A percentile compares a stretch with the other conserved stretches of the same genome.
phyloP scores from a whole-genome alignment of 2,888 invertebrate genomes.

The Lampropteryx suffumata region DNA sequence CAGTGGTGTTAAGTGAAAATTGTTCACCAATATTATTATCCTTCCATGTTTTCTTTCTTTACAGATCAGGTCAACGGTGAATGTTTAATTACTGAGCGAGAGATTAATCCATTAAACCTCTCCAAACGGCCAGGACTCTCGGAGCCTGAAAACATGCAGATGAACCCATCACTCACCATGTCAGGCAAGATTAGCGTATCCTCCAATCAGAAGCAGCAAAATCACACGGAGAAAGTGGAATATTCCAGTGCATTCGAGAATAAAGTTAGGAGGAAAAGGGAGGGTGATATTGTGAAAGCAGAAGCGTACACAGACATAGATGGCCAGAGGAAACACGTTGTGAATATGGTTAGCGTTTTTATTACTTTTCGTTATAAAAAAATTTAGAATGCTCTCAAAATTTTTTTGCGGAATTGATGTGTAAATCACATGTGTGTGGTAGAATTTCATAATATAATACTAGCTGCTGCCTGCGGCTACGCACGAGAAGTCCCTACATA shows the following conservation, averaged over 20 bases:
- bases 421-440: no score
- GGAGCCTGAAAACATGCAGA: constrained; percentile 78
- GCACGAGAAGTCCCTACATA: no score
- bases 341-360: constrained; percentile 89
- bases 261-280: constrained; percentile 83
- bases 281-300: constrained; percentile 88
- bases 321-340: constrained; percentile 87
- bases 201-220: constrained; percentile 60
- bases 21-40: no score
- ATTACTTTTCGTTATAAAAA: neutral
- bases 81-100: constrained; percentile 83
- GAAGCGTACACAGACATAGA: constrained; percentile 86
- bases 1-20: no score
- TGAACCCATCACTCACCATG: constrained; percentile 66
- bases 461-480: no score
- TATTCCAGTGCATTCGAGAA: constrained; percentile 61
- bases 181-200: constrained; percentile 64
- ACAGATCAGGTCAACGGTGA: constrained; percentile 85
- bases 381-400: no score
- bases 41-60: constrained; percentile 24
- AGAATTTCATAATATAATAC: no score
- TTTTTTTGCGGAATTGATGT: no score
- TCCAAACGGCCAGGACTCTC: constrained; percentile 66
- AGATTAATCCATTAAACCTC: constrained; percentile 86
- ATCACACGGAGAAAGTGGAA: constrained; percentile 58